phyloP scores from a whole-genome alignment of 2,113 vertebrate species.

The Embiotoca jacksoni region DNA sequence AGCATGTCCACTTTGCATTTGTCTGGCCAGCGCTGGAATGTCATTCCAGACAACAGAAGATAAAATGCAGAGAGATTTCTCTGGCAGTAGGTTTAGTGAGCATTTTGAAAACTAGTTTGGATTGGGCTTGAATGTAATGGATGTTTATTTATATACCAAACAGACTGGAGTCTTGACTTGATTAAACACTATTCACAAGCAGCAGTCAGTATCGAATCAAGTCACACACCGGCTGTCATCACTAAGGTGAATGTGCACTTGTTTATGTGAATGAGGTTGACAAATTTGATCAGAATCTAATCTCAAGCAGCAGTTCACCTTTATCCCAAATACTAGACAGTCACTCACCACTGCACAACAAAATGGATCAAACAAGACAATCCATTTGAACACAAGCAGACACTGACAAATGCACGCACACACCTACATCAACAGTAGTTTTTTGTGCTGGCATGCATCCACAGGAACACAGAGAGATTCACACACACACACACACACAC shows the following conservation, averaged over 20 bases:
- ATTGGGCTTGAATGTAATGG: too few species aligned
- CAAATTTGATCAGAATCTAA: slow-evolving; percentile 42
- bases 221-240: background rate
- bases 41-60: too few species aligned
- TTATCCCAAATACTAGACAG: slow-evolving; percentile 42
- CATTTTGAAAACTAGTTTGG: too few species aligned
- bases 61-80: too few species aligned
- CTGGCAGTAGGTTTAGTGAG: too few species aligned
- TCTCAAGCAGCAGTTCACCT: slow-evolving; percentile 42
- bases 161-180: background rate
- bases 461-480: background rate
- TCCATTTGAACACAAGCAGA: background rate
- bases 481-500: background rate
- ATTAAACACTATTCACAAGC: background rate
- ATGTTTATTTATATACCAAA: too few species aligned
- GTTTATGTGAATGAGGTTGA: background rate
- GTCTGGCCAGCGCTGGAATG: too few species aligned
- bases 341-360: slow-evolving; percentile 26
- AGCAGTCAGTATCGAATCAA: background rate
- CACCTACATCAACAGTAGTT: slow-evolving; percentile 24
- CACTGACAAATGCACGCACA: slow-evolving; percentile 2
- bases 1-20: too few species aligned
- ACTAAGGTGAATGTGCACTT: background rate
- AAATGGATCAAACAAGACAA: background rate
- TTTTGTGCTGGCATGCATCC: slow-evolving; percentile 25